phyloP scores from a whole-genome alignment of 2,113 vertebrate genomes.

The Leucopsar rothschildi region DNA sequence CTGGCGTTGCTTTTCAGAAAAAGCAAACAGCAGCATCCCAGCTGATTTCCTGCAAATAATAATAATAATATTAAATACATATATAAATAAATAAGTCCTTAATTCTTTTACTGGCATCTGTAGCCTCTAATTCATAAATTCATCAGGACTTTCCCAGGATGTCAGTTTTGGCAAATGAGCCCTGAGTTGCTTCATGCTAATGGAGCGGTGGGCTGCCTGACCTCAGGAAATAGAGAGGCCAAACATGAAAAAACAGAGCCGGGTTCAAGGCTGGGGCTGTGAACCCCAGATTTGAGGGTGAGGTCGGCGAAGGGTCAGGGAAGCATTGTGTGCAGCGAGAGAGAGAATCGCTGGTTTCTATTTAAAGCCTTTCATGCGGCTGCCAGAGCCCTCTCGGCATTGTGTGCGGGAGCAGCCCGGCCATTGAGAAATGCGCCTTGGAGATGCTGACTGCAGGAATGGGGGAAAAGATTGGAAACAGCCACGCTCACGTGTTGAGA shows the following conservation, averaged over 20 bases:
- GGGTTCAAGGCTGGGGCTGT: slow-evolving; percentile 64
- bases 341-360: slow-evolving; percentile 33
- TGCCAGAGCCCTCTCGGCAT: slow-evolving; percentile 14
- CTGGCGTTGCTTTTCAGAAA: not conserved
- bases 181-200: slow-evolving; percentile 57
- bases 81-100: not conserved
- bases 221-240: slow-evolving; percentile 71
- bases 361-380: slow-evolving; percentile 26
- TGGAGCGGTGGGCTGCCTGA: slow-evolving; percentile 65
- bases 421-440: not conserved
- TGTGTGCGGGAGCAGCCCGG: slow-evolving; percentile 41
- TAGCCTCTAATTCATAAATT: slow-evolving; percentile 59
- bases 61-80: not conserved
- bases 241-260: slow-evolving; percentile 66
- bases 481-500: not conserved
- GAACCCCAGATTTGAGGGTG: slow-evolving; percentile 54
- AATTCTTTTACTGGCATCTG: slow-evolving; percentile 52
- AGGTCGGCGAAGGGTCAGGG: slow-evolving; percentile 45
- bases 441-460: not conserved
- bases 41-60: slow-evolving; percentile 1
- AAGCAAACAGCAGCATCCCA: not conserved
- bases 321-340: slow-evolving; percentile 4
- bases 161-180: slow-evolving; percentile 54
- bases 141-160: slow-evolving; percentile 58
- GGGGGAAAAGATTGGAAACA: slow-evolving; percentile 30